phyloP scores from a whole-genome alignment of 2,888 invertebrate genomes.

The Saturnia japonica region DNA sequence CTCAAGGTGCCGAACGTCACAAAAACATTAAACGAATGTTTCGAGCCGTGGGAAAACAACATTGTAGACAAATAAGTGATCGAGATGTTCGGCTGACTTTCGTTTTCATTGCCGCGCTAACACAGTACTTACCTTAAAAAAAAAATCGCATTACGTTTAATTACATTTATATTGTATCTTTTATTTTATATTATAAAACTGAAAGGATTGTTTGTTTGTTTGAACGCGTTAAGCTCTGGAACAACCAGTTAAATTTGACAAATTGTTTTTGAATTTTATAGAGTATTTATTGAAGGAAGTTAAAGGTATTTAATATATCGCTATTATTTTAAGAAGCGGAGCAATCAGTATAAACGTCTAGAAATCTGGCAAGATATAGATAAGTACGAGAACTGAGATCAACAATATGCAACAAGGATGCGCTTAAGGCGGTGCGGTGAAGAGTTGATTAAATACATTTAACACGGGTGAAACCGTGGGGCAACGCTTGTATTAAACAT shows the following conservation, averaged over 20 bases:
- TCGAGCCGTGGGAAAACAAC: conserved; percentile 43
- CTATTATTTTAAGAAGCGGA: too few species aligned
- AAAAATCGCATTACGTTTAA: neutral
- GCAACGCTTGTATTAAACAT: neutral
- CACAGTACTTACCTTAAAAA: neutral
- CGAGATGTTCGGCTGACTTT: conserved; percentile 25
- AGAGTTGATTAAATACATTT: too few species aligned
- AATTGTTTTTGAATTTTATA: too few species aligned
- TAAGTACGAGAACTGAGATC: too few species aligned
- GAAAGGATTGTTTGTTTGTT: neutral
- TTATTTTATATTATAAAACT: neutral
- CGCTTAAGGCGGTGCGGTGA: too few species aligned
- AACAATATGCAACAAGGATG: too few species aligned
- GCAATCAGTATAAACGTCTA: too few species aligned
- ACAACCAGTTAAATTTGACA: too few species aligned
- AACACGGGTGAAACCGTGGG: neutral
- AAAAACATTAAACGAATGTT: conserved; percentile 21
- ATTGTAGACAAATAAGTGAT: conserved; percentile 36
- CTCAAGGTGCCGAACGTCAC: conserved; percentile 27
- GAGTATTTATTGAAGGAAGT: too few species aligned
- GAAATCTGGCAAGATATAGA: too few species aligned
- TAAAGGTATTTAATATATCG: too few species aligned
- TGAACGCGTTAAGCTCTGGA: neutral
- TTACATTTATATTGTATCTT: neutral
- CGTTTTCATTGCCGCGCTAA: conserved; percentile 25